Evolutionary conservation across 2,888 invertebrate genomes (phyloP), one percentile per base, ranked within the genome.

Genomic region (Spicauda simplicius): DNA sequence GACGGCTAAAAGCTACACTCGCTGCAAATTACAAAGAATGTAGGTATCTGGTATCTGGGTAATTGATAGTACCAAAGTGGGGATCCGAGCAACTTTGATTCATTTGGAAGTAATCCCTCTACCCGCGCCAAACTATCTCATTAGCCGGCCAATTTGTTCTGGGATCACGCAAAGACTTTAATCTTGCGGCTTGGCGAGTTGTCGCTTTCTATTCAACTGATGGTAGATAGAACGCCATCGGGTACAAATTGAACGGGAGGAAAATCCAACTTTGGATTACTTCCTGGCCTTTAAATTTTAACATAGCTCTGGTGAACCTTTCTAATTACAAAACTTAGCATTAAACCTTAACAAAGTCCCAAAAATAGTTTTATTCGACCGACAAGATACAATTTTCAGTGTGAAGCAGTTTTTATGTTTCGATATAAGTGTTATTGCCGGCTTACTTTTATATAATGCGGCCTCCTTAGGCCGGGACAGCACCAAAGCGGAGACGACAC

Each of bases 81-180:
- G 74, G 71, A 71, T 76, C 72, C 59, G 75, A 77, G 78, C 73
- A 83, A 85, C 82, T 87, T 86, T 88, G 86, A 87, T 88, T 87
- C 83, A 88, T 87, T 87, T 83, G 85, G 83, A 81, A 78, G 78
- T 88, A 87, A 88, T 87, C 87, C 84, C 76, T 72, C 77, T 78
- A 76, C 80, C 83, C 81, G 78, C 78, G 78, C 82, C 80, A 76
- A 84, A 86, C 86, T 88, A 87, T 86, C 88, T 87, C 86, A 90
- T 90, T 90, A 89, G 85, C 80, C 83, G 86, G 80, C 85, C 89
- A 88, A 90, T 90, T 90, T 88, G 87, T 88, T 85, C 81, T 77
- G 79, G 84, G 84, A 86, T 85, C 86, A 83, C 78, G 75, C 75
- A 76, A 81, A 87, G 83, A 84, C 87, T 85, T 87, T 87, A 86